These are phyloP conservation scores for Hydrochoerus hydrochaeris DNA, from an alignment of 2,113 vertebrate genomes.

Conservation along the genomic window DNA sequence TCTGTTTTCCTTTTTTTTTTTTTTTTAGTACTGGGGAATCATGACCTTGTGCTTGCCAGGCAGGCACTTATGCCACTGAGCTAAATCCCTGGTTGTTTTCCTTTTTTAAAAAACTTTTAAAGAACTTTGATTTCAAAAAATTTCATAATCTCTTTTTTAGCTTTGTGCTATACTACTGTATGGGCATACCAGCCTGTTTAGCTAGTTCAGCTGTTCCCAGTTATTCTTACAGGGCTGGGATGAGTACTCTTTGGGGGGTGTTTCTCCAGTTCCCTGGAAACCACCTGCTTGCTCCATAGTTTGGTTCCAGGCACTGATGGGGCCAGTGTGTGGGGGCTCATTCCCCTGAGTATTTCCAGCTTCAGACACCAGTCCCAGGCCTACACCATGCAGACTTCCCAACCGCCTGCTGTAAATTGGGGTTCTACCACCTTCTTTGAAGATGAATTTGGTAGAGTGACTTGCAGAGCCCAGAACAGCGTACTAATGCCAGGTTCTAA, in stretches of 20 bases:
- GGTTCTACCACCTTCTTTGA: not conserved
- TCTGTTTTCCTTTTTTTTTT: not conserved
- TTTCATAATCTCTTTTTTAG: not conserved
- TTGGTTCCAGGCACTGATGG: not conserved
- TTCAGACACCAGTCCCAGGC: not conserved
- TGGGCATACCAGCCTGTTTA: not conserved
- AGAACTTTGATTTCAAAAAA: not conserved
- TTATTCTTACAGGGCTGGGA: not conserved
- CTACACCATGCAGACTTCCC: no score
- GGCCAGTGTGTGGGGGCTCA: not conserved
- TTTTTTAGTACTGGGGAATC: no score
- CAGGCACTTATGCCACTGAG: no score
- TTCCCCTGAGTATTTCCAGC: no score
- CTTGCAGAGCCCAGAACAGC: not conserved
- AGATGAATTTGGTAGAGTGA: not conserved
- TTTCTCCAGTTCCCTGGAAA: not conserved
- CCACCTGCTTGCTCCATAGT: not conserved
- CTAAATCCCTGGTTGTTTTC: no score
- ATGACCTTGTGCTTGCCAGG: no score
- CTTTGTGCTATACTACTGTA: not conserved
- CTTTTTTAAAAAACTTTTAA: not conserved
- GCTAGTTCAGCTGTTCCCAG: not conserved
- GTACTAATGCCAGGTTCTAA: not conserved
- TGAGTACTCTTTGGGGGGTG: not conserved
- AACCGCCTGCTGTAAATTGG: not conserved